Evolutionary conservation across 2,888 invertebrate species (phyloP).

Genomic region (Belgica antarctica): DNA sequence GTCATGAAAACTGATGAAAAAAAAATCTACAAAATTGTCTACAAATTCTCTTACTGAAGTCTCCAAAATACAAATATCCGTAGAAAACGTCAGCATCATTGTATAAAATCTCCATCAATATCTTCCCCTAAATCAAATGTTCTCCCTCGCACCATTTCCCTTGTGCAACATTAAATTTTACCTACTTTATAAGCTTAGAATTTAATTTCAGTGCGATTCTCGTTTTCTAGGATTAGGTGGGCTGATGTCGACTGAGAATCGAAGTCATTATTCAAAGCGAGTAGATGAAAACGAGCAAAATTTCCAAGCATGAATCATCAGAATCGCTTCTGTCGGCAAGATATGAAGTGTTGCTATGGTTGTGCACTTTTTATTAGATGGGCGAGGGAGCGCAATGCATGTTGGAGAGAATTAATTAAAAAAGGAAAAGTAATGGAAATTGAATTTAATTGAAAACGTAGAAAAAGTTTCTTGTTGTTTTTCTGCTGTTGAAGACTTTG

Average conservation of each 20-base stretch:
- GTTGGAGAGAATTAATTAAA: conserved; percentile 8
- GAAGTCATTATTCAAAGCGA: not conserved
- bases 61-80: too few relatives aligned
- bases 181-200: conserved; percentile 8
- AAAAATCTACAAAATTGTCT: too few relatives aligned
- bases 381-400: not conserved
- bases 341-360: conserved; percentile 1
- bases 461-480: not conserved
- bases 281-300: conserved; percentile 10
- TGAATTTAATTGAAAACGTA: not conserved
- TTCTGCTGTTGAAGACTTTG: not conserved
- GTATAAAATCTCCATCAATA: too few relatives aligned
- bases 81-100: too few relatives aligned
- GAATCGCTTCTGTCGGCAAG: conserved; percentile 11
- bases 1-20: too few relatives aligned
- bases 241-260: conserved; percentile 34
- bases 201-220: conserved; percentile 15
- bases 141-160: conserved; percentile 4
- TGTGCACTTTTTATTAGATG: not conserved
- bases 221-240: conserved; percentile 32
- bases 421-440: not conserved
- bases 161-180: conserved; percentile 17
- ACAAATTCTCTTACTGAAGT: too few relatives aligned
- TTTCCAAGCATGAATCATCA: conserved; percentile 2
- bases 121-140: not conserved